Conservation (phyloP, 2,797 vertebrate species). For the Anguilla anguilla region DNA sequence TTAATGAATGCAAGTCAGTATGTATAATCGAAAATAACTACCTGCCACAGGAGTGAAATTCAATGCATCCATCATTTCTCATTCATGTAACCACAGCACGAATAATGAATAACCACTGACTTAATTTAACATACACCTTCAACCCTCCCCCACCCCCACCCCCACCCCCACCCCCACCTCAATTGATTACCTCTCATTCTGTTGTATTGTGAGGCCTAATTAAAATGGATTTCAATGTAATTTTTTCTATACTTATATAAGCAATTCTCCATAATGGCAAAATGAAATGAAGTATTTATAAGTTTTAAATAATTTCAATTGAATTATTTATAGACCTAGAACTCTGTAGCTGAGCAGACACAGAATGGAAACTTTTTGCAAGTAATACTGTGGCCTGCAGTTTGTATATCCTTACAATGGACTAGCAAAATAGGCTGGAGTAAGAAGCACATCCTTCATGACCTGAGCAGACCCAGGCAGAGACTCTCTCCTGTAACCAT, state of each 20-base stretch:
- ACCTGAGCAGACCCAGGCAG: not conserved
- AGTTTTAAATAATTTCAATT: not conserved
- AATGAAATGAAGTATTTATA: not conserved
- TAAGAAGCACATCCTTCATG: not conserved
- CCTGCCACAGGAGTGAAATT: not conserved
- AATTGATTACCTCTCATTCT: not conserved
- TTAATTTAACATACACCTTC: not conserved
- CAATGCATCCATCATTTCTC: not conserved
- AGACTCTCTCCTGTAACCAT: not conserved
- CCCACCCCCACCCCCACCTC: too few species aligned
- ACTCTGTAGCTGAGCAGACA: not conserved
- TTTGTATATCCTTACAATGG: not conserved
- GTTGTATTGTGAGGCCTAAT: not conserved
- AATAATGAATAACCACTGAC: not conserved
- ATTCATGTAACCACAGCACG: not conserved
- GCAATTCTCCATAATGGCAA: not conserved
- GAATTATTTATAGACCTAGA: not conserved
- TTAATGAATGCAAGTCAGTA: not conserved
- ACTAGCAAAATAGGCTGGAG: not conserved
- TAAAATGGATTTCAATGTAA: not conserved
- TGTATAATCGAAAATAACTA: not conserved
- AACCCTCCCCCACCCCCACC: not conserved
- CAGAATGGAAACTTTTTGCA: not conserved
- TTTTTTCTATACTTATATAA: not conserved
- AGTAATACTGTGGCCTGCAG: not conserved